A percentile compares a stretch with the other conserved stretches of the same genome.
phyloP scores from a whole-genome alignment of 2,797 vertebrate genomes.

The Sebastes matsubarae region DNA sequence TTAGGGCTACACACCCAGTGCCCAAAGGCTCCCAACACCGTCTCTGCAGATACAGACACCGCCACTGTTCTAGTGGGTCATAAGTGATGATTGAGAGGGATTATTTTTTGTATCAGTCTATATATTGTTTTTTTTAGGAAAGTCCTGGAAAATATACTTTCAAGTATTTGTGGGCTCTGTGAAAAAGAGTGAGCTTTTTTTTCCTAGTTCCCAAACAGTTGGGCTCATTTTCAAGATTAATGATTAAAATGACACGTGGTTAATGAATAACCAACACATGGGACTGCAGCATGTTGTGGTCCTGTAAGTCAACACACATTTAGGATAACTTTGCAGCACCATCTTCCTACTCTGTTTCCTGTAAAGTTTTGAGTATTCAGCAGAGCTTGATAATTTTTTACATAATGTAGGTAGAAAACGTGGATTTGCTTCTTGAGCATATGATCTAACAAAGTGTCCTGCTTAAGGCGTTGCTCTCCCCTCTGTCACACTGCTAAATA shows the following conservation, averaged over 20 bases:
- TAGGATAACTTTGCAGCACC: neutral
- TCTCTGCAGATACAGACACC: neutral
- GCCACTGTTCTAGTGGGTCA: neutral
- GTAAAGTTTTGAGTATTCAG: neutral
- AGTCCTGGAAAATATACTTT: neutral
- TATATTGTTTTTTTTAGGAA: neutral
- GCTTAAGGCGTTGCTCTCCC: constrained; percentile 23
- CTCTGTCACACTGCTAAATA: constrained; percentile 26
- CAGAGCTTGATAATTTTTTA: neutral
- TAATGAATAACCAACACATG: neutral
- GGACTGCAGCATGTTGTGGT: neutral
- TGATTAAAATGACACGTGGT: constrained; percentile 2
- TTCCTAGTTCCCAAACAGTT: neutral
- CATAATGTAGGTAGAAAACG: neutral
- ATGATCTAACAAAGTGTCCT: constrained; percentile 27
- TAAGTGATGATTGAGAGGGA: neutral
- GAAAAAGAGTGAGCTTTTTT: neutral
- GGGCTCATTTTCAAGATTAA: neutral
- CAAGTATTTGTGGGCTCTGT: neutral
- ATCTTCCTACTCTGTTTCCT: neutral
- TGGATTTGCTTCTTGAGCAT: constrained; percentile 35
- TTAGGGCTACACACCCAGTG: neutral
- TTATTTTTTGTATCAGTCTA: neutral
- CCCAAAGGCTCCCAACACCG: neutral
- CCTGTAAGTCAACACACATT: neutral